These are phyloP conservation scores for Leptosomus discolor DNA, from an alignment of 2,113 vertebrate species.

Conservation along the genomic window DNA sequence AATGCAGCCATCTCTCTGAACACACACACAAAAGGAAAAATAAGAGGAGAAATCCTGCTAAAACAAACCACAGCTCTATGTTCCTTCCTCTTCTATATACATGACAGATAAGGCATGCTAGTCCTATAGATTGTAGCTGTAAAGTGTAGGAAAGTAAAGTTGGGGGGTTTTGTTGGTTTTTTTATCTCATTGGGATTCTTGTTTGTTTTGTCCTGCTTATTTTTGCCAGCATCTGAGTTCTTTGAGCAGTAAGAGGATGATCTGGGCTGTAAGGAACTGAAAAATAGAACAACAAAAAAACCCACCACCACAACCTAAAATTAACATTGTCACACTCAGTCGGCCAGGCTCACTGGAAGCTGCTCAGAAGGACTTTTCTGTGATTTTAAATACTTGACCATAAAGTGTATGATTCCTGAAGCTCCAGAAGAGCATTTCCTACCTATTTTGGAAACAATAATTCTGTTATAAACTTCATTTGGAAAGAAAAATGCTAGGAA, in stretches of 20 bases:
- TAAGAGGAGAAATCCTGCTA: not conserved
- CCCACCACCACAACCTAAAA: not conserved
- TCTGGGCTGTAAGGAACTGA: not conserved
- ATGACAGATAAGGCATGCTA: not conserved
- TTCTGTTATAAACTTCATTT: not conserved
- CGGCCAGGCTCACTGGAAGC: not conserved
- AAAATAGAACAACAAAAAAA: accelerated
- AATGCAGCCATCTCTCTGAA: not conserved
- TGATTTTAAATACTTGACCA: not conserved
- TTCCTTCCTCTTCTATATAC: not conserved
- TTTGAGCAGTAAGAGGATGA: not conserved
- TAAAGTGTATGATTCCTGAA: not conserved
- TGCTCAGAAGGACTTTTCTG: not conserved
- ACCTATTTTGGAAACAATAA: not conserved
- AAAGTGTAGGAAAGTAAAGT: not conserved
- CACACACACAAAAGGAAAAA: not conserved
- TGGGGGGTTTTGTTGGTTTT: not conserved
- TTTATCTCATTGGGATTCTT: not conserved
- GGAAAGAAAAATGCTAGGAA: not conserved
- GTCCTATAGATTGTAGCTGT: not conserved
- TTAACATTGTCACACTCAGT: not conserved
- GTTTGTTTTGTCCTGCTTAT: not conserved
- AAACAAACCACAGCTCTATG: not conserved
- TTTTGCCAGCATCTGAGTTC: not conserved
- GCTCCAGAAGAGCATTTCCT: not conserved